Conservation (phyloP, 2,113 vertebrate species). For the Indri indri region DNA sequence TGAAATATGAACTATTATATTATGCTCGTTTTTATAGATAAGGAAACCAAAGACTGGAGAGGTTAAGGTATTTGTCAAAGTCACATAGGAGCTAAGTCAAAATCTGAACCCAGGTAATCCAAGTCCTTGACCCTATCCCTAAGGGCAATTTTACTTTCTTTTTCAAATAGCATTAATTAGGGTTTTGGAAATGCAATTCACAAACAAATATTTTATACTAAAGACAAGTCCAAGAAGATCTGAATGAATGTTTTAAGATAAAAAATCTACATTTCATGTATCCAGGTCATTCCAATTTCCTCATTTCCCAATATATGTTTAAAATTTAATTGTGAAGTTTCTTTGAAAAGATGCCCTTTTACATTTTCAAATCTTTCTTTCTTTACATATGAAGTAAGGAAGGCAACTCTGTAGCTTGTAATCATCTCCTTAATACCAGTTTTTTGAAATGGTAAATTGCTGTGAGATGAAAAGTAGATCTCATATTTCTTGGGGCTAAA, state of each 20-base stretch:
- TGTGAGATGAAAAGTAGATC: constrained; percentile 58
- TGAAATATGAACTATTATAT: background rate
- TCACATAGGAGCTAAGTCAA: background rate
- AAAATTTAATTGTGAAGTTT: constrained; percentile 49
- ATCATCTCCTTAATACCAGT: constrained; percentile 21
- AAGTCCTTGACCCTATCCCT: background rate
- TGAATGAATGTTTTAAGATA: constrained; percentile 19
- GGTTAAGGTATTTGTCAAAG: constrained; percentile 11
- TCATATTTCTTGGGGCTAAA: constrained; percentile 58
- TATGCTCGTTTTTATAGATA: constrained; percentile 9
- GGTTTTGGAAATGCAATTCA: background rate
- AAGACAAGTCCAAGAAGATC: constrained; percentile 16
- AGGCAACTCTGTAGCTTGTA: constrained; percentile 24
- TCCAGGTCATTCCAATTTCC: constrained; percentile 29
- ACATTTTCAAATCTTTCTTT: constrained; percentile 52
- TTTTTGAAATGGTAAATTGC: constrained; percentile 65
- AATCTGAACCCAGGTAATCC: background rate
- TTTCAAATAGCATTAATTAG: background rate
- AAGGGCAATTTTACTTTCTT: background rate
- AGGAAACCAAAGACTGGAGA: background rate
- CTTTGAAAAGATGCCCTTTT: constrained; percentile 47
- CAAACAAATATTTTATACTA: constrained; percentile 43
- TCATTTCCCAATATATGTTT: constrained; percentile 50
- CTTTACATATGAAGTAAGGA: constrained; percentile 36
- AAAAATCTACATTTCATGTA: constrained; percentile 24